Evolutionary conservation across 2,113 vertebrate species (phyloP).

Genomic region (Sorex fumeus): DNA sequence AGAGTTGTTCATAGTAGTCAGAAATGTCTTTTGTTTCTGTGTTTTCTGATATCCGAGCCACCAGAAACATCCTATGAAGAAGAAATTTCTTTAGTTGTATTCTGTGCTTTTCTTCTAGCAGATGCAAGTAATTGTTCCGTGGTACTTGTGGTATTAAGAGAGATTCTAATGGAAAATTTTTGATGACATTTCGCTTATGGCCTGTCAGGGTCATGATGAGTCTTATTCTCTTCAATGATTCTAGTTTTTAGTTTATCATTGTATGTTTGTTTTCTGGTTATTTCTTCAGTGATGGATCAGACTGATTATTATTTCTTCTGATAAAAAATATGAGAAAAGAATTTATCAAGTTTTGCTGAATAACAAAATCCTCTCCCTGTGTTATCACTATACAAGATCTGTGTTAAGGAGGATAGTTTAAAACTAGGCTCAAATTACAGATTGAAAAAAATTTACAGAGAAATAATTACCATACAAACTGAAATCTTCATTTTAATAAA

Average conservation of each 20-base stretch:
- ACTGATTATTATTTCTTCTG: constrained; percentile 51
- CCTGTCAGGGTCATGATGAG: not conserved
- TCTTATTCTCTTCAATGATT: constrained; percentile 9
- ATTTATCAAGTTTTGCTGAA: not conserved
- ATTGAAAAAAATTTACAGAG: not conserved
- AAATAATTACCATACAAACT: not conserved
- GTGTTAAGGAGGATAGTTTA: constrained; percentile 16
- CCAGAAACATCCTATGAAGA: constrained; percentile 83
- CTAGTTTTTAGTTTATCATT: not conserved
- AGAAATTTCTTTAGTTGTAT: constrained; percentile 78
- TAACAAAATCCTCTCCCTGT: constrained; percentile 8
- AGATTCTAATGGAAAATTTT: constrained; percentile 2
- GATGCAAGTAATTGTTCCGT: constrained; percentile 71
- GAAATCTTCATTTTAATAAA: not conserved
- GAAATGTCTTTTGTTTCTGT: constrained; percentile 36
- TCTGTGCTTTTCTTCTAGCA: constrained; percentile 69
- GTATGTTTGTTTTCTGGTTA: not conserved
- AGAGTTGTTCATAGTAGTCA: constrained; percentile 83
- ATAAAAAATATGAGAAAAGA: not conserved
- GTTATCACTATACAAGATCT: constrained; percentile 3
- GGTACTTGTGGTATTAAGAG: not conserved
- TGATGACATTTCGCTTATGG: not conserved
- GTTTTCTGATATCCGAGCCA: constrained; percentile 68
- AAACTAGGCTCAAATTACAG: not conserved
- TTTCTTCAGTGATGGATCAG: not conserved